Evolutionary conservation across 2,888 invertebrate genomes (phyloP), one percentile per base, ranked within the genome.

Genomic region (Ernsta delagoae): DNA sequence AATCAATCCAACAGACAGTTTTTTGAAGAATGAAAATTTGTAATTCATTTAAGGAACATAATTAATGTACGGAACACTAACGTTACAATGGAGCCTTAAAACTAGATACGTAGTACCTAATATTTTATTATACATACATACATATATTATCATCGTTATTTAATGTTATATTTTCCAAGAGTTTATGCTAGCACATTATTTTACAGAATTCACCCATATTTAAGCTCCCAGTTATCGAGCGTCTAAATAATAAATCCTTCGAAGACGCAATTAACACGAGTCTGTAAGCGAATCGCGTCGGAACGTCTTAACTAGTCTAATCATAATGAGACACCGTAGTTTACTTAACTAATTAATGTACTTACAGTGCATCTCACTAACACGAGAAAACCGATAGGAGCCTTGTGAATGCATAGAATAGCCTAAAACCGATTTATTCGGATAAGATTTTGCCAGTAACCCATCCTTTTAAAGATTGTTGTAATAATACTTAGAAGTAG

Each of bases 241-340:
- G 11, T 45, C n/a, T 45, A 45, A 45, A 48, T 48, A 6, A 5
- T 48, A 48, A 48, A 53, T 53, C 53, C 53, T 24, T 56, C 54
- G 53, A 53, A 66, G 60, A 66, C 53, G 53, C 66, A 66, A 66
- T 66, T 60, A 66, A 60, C 53, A 39, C 48, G 16, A 66, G 66
- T 34, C 60, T 34, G 66, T 60, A 53, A 66, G 66, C 67, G 61
- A 66, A 45, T 61, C 53, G 66, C 53, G 34, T 60, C 43, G 60
- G 12, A 24, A 56, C n/a, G 56, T 50, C 50, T 50, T 50, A 61
- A 61, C 56, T 56, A 36, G 61, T 41, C 61, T 56, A 67, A 67
- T 61, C 67, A 67, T 68, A 61, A 68, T 68, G 67, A 62, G 62
- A 50, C 68, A 57, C 62, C 50, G 68, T 45, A 62, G 68, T 62